These are phyloP conservation scores for Nasonia longicornis DNA, from an alignment of 1,140 invertebrate species.

Conservation along the genomic window DNA sequence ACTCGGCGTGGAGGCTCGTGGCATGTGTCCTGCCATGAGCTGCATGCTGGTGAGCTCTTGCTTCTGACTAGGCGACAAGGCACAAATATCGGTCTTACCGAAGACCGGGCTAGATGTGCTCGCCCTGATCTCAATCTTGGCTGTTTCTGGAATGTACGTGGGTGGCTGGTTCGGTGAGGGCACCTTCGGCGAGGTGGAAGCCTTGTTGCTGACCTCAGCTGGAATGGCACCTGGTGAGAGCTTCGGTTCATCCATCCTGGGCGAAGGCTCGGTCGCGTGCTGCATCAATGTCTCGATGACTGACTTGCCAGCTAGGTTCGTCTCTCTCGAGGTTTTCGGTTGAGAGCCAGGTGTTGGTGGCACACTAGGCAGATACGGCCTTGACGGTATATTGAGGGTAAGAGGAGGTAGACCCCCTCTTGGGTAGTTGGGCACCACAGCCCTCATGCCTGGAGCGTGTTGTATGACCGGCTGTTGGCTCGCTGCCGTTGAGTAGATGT, in stretches of 20 bases:
- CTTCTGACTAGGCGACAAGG: conserved; percentile 56
- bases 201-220: conserved; percentile 60
- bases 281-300: conserved; percentile 64
- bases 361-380: conserved; percentile 63
- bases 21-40: conserved; percentile 59
- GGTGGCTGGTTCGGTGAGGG: conserved; percentile 67
- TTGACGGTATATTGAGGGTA: conserved; percentile 63
- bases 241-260: conserved; percentile 62
- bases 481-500: conserved; percentile 64
- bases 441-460: conserved; percentile 65
- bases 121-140: conserved; percentile 64
- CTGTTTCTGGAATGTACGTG: conserved; percentile 66
- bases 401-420: conserved; percentile 63
- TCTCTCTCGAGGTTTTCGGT: conserved; percentile 56
- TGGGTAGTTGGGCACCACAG: conserved; percentile 61
- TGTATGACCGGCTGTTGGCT: conserved; percentile 67
- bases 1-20: conserved; percentile 66
- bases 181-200: conserved; percentile 66
- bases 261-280: conserved; percentile 56
- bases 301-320: conserved; percentile 54
- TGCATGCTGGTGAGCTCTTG: conserved; percentile 60
- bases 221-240: conserved; percentile 63
- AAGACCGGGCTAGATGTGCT: conserved; percentile 59
- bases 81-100: conserved; percentile 54
- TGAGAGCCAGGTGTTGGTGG: conserved; percentile 56